Conservation (phyloP, 2,113 vertebrate genomes). For the Zosterops japonicus region DNA sequence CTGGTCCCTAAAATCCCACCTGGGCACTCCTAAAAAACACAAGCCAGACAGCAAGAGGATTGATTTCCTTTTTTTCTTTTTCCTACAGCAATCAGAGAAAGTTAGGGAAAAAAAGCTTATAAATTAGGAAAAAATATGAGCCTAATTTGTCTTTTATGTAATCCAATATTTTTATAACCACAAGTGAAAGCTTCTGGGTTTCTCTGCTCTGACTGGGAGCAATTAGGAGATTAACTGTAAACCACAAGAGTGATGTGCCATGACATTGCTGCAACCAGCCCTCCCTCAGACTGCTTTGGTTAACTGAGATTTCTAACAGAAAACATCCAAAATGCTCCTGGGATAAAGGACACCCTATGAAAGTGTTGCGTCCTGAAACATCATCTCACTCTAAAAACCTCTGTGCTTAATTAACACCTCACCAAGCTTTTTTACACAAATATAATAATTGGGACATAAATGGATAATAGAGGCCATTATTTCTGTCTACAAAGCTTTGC, state of each 20-base stretch:
- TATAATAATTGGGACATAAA: neutral
- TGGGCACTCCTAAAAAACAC: neutral
- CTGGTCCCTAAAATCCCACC: fast-evolving
- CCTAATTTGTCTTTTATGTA: neutral
- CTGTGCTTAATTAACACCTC: neutral
- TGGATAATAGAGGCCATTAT: neutral
- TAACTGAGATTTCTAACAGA: neutral
- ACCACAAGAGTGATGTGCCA: neutral
- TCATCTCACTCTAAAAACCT: neutral
- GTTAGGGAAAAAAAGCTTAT: neutral
- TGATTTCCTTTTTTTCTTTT: neutral
- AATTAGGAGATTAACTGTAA: neutral
- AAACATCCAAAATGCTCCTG: neutral
- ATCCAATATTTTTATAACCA: neutral
- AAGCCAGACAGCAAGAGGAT: fast-evolving
- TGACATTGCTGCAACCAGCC: neutral
- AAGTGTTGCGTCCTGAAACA: neutral
- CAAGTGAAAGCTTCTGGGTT: neutral
- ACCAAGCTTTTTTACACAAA: neutral
- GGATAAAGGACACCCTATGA: neutral
- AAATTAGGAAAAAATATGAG: neutral
- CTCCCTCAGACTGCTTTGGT: neutral
- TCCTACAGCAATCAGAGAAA: neutral
- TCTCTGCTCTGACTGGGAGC: neutral
- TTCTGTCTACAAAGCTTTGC: neutral